phyloP scores from a whole-genome alignment of 2,797 vertebrate species.

The Thamnophis elegans region DNA sequence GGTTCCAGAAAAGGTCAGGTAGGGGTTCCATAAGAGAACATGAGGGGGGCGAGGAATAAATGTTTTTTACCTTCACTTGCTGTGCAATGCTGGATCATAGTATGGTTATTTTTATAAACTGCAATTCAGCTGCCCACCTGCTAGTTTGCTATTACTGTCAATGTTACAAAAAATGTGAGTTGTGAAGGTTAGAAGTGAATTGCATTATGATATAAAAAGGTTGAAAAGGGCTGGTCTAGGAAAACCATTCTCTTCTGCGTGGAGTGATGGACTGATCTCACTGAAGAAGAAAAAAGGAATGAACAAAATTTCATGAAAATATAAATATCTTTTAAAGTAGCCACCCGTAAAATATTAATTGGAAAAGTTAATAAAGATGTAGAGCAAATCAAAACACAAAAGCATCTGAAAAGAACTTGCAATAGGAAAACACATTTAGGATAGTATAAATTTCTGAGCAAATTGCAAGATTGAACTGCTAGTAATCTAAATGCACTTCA shows the following conservation, averaged over 20 bases:
- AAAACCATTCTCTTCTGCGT: neutral
- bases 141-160: neutral
- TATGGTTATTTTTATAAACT: neutral
- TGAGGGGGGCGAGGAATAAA: rapidly evolving
- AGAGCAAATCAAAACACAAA: neutral
- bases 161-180: neutral
- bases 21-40: neutral
- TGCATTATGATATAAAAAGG: neutral
- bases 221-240: neutral
- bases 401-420: neutral
- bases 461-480: neutral
- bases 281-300: neutral
- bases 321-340: neutral
- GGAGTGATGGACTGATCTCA: neutral
- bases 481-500: neutral
- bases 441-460: neutral
- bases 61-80: neutral
- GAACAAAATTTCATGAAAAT: neutral
- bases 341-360: neutral
- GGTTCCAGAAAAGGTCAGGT: neutral
- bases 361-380: neutral
- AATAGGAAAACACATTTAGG: neutral
- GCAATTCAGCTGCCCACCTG: neutral
- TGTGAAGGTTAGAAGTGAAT: neutral
- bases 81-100: neutral